These are phyloP conservation scores for Heliocidaris erythrogramma DNA, from an alignment of 35 echinoderm and acorn worm genomes.

Conservation along the genomic window DNA sequence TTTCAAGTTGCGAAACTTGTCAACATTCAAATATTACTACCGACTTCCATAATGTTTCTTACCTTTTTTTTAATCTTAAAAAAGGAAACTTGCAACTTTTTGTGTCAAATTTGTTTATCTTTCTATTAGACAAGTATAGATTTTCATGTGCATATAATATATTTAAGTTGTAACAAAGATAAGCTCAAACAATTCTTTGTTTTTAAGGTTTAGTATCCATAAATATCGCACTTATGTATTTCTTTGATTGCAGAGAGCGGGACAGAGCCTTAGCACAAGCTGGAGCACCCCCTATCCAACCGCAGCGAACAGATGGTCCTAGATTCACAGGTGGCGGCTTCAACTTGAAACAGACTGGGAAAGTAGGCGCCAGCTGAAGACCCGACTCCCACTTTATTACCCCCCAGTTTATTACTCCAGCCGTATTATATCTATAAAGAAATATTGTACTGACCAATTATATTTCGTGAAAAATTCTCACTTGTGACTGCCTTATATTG, in stretches of 20 bases:
- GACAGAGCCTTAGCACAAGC: slow-evolving; percentile 89
- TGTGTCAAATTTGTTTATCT: too few species aligned
- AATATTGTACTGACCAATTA: neutral
- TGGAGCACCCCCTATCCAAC: slow-evolving; percentile 84
- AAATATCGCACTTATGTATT: neutral
- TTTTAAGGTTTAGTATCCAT: too few species aligned
- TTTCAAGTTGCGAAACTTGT: too few species aligned
- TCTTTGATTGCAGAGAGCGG: slow-evolving; percentile 65
- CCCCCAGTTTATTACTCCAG: neutral
- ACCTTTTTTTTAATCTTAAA: too few species aligned
- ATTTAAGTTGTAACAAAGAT: too few species aligned
- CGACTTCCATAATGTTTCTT: too few species aligned
- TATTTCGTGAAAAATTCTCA: neutral
- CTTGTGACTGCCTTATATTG: neutral
- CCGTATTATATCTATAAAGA: neutral
- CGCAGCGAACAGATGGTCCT: slow-evolving; percentile 84
- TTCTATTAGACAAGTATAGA: too few species aligned
- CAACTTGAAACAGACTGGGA: slow-evolving; percentile 86
- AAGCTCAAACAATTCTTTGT: too few species aligned
- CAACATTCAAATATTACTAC: too few species aligned
- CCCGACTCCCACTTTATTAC: too few species aligned
- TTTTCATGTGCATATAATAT: too few species aligned
- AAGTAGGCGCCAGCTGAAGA: slow-evolving; percentile 64
- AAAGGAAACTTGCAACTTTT: too few species aligned
- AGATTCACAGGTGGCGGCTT: slow-evolving; percentile 96